Evolutionary conservation across 2,113 vertebrate species (phyloP), one percentile per base, ranked within the genome.

Genomic region (Paracanthobrama guichenoti): DNA sequence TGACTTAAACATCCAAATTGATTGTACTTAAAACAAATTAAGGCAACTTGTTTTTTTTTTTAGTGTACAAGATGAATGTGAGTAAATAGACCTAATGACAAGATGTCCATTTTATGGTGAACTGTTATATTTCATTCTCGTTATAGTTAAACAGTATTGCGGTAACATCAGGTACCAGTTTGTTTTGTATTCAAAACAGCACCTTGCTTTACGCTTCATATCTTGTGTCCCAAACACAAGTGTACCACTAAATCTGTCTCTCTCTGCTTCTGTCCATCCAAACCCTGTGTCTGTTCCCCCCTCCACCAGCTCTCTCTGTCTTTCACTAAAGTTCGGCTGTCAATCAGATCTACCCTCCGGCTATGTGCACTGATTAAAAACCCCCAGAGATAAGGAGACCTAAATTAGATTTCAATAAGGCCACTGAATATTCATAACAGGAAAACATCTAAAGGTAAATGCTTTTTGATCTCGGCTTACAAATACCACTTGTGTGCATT

Each of bases 351-450:
- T 95, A 92, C 96, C 97, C 96, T 94, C 90, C 1, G 97, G 98
- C 97, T 91, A 94, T 97, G 96, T 96, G 94, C 95, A 95, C 94
- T 97, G 97, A 98, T 98, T 97, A 98, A 97, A 98, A 97, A 95
- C 94, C 96, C 97, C 97, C 93, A 91, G 98, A 98, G 97, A 97
- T 95, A 0, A 92, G 96, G 94, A 95, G 95, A 96, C 96, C 96
- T 95, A 97, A 97, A 98, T 98, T 97, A 97, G 96, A 95, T 97
- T 97, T 98, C 96, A 98, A 98, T 97, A 97, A 97, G 97, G 96
- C 96, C 95, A 93, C 95, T 97, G 96, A 97, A 97, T 97, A 97
- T 97, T 98, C 97, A 97, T 96, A 96, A 95, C 93, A 93, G 94
- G 93, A 94, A 96, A 94, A 96, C 96, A 96, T 98, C 97, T 98